Percentiles rank a stretch among this genome's conserved stretches.
These are phyloP conservation scores for Notothenia coriiceps DNA, from an alignment of 2,113 vertebrate species.

Conservation along the genomic window DNA sequence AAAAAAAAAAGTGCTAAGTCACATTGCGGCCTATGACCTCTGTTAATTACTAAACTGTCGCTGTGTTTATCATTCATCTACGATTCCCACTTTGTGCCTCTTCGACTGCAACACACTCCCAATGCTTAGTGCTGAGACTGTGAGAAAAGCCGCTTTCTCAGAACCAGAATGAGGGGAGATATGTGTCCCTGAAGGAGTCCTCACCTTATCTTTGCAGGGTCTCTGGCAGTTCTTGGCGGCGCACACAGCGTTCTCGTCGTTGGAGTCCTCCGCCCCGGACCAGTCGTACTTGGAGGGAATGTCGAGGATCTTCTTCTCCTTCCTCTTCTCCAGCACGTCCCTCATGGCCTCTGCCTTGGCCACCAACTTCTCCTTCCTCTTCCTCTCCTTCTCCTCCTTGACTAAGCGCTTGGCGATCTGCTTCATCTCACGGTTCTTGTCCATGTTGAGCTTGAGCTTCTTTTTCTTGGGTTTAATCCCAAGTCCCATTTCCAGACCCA, in stretches of 20 bases:
- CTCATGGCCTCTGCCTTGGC: conserved; percentile 90
- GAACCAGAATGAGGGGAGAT: neutral
- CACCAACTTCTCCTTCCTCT: conserved; percentile 93
- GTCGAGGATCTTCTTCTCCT: conserved; percentile 96
- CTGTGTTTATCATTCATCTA: conserved; percentile 57
- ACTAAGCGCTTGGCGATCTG: conserved; percentile 95
- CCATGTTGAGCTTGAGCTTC: conserved; percentile 93
- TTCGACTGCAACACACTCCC: conserved; percentile 8
- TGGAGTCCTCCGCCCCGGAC: conserved; percentile 97
- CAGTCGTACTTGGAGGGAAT: conserved; percentile 99
- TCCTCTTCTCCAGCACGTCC: conserved; percentile 91
- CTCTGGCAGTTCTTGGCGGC: conserved; percentile 96
- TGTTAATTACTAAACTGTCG: conserved; percentile 55
- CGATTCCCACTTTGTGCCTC: conserved; percentile 20
- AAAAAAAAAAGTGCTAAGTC: conserved; percentile 1
- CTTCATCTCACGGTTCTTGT: conserved; percentile 95
- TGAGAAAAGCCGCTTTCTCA: neutral
- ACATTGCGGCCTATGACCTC: conserved; percentile 34
- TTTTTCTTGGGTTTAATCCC: conserved; percentile 95
- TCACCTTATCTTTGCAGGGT: conserved; percentile 98
- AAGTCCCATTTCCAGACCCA: conserved; percentile 87
- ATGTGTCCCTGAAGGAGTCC: conserved; percentile 29
- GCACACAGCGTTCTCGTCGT: conserved; percentile 97
- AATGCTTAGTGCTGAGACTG: neutral
- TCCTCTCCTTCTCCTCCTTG: conserved; percentile 96